Conservation (phyloP, 2,888 invertebrate genomes). For the Lasioglossum figueresi region DNA sequence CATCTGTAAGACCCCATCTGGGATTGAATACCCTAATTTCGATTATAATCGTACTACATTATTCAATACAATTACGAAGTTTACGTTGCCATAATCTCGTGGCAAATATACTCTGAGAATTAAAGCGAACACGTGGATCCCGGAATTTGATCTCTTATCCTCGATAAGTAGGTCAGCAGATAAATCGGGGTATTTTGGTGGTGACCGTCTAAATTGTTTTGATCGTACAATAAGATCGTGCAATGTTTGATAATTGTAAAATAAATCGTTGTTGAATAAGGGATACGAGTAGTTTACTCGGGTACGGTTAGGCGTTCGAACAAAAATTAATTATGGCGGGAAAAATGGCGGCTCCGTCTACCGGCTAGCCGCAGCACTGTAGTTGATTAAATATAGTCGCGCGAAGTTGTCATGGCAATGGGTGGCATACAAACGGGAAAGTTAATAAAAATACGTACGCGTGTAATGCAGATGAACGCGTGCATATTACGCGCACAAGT, state of each 20-base stretch:
- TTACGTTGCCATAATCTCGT: background rate
- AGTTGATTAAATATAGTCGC: too few species aligned
- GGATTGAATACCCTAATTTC: too few species aligned
- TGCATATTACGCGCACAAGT: background rate
- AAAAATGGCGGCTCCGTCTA: constrained; percentile 15
- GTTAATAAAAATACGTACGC: constrained; percentile 25
- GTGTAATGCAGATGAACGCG: background rate
- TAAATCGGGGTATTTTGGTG: background rate
- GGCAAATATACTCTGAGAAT: background rate
- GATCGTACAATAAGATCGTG: background rate
- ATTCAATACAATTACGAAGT: background rate
- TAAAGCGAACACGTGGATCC: background rate
- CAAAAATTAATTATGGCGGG: background rate
- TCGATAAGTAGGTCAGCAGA: background rate
- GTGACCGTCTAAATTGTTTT: background rate
- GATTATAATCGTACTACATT: background rate
- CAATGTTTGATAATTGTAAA: background rate
- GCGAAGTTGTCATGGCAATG: constrained; percentile 33
- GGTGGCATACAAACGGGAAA: constrained; percentile 19
- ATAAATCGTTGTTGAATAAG: background rate
- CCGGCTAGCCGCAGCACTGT: background rate
- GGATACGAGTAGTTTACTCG: background rate
- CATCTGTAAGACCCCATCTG: too few species aligned
- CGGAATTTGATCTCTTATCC: background rate
- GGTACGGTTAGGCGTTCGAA: background rate